Conservation (phyloP, 2,797 vertebrate genomes). For the Cheirogaleus major region DNA sequence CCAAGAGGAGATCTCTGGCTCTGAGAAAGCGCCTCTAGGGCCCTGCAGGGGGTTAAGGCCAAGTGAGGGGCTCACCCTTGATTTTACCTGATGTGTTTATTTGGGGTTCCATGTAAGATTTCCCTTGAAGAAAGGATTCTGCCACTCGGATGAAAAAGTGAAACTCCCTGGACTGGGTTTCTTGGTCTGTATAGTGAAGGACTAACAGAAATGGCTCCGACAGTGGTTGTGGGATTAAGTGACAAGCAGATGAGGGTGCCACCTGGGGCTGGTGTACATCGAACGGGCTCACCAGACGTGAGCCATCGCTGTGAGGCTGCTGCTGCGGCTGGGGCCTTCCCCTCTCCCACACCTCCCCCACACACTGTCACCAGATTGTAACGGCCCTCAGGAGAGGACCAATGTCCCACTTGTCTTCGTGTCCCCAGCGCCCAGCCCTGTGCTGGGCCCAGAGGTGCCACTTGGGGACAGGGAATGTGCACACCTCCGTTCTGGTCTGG, state of each 20-base stretch:
- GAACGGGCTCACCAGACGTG: rapidly evolving
- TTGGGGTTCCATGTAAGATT: not conserved
- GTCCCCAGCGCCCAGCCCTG: not conserved
- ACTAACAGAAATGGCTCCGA: not conserved
- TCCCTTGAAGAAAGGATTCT: not conserved
- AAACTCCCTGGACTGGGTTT: not conserved
- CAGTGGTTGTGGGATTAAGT: not conserved
- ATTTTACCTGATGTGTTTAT: not conserved
- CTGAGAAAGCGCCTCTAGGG: not conserved
- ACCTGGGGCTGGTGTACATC: not conserved
- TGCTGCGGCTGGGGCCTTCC: not conserved
- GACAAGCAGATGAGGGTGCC: not conserved
- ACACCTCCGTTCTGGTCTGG: not conserved
- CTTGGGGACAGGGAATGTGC: not conserved
- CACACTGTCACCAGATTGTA: not conserved
- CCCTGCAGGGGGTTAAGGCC: not conserved
- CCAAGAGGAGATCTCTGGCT: not conserved
- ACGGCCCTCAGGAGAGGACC: not conserved
- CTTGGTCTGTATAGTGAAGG: not conserved
- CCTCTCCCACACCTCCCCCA: rapidly evolving
- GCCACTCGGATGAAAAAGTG: not conserved
- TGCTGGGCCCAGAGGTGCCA: not conserved
- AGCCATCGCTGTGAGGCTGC: not conserved
- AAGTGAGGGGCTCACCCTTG: not conserved
- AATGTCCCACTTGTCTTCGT: not conserved